These are phyloP conservation scores for Halocynthia aurantium DNA, from an alignment of 23 tunicate species.

Conservation along the genomic window DNA sequence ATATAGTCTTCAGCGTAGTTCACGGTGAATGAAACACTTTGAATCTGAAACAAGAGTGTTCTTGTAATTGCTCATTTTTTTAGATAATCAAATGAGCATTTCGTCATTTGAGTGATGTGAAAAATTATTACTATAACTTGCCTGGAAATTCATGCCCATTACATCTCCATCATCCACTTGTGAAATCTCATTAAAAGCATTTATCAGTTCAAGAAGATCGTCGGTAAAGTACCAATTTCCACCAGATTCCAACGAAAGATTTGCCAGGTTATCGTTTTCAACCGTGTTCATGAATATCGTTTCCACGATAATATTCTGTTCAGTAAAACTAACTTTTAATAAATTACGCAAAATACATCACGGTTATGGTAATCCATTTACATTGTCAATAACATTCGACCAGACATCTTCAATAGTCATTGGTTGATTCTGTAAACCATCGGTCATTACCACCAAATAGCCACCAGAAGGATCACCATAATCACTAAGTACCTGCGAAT, in stretches of 20 bases:
- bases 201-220: background rate
- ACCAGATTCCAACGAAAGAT: background rate
- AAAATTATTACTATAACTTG: background rate
- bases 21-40: conserved; percentile 7
- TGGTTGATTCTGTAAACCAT: background rate
- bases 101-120: background rate
- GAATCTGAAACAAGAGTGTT: too few species aligned
- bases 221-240: conserved; percentile 7
- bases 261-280: background rate
- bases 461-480: conserved; percentile 21
- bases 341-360: background rate
- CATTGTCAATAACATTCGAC: background rate
- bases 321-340: background rate
- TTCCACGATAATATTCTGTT: background rate
- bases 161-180: conserved; percentile 24
- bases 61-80: too few species aligned
- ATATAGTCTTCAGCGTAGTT: background rate
- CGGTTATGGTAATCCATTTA: background rate
- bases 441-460: conserved; percentile 1
- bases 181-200: conserved; percentile 28
- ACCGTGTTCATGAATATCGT: background rate
- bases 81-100: too few species aligned
- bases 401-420: background rate
- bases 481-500: background rate
- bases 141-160: conserved; percentile 24